These are phyloP conservation scores for Leptestheria dahalacensis DNA, from an alignment of 1,140 invertebrate species.

Conservation along the genomic window DNA sequence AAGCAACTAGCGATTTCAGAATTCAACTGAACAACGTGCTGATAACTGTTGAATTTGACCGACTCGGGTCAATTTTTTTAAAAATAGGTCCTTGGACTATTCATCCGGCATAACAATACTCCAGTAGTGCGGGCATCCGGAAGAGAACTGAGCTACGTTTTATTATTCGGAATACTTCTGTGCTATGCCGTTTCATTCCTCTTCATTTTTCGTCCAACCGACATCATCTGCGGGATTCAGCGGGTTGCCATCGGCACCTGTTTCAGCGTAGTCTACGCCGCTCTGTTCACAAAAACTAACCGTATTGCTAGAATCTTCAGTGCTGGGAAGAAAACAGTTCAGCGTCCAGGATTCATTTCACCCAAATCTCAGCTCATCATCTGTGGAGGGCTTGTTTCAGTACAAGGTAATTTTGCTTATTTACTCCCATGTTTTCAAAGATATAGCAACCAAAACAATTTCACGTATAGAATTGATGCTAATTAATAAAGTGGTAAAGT, in stretches of 20 bases:
- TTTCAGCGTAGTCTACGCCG: slow-evolving; percentile 81
- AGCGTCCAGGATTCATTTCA: slow-evolving; percentile 78
- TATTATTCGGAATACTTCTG: slow-evolving; percentile 71
- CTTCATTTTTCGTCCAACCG: slow-evolving; percentile 46
- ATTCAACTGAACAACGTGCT: too few relatives aligned
- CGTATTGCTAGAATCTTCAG: slow-evolving; percentile 81
- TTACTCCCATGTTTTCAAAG: background rate
- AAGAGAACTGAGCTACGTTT: slow-evolving; percentile 70
- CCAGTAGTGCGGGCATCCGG: slow-evolving; percentile 81
- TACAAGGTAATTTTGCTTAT: slow-evolving; percentile 45
- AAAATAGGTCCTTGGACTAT: slow-evolving; percentile 38
- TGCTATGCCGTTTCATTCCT: slow-evolving; percentile 79
- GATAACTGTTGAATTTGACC: too few relatives aligned
- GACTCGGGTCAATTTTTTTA: too few relatives aligned
- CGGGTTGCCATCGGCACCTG: slow-evolving; percentile 49
- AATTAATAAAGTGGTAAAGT: too few relatives aligned
- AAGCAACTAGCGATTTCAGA: too few relatives aligned
- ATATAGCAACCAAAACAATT: too few relatives aligned
- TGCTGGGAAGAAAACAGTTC: slow-evolving; percentile 69
- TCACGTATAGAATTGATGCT: too few relatives aligned
- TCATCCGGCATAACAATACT: slow-evolving; percentile 61
- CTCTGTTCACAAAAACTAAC: slow-evolving; percentile 81
- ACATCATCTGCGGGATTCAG: slow-evolving; percentile 40
- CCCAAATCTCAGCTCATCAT: slow-evolving; percentile 85
- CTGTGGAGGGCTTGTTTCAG: slow-evolving; percentile 58